phyloP scores from a whole-genome alignment of 2,888 invertebrate species.

The Megaustenia siamemsis region DNA sequence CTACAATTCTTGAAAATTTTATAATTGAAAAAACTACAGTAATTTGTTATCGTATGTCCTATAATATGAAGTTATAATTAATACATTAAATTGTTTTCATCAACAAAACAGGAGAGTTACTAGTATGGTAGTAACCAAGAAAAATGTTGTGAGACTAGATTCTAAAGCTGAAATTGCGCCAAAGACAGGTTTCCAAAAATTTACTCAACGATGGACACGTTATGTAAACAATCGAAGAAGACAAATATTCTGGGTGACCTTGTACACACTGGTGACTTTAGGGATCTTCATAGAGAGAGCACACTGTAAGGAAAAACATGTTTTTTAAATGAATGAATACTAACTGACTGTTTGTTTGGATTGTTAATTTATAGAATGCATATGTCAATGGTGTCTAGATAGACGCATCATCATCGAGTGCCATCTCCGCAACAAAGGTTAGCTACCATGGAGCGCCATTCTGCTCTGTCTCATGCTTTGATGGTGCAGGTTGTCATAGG shows the following conservation, averaged over 20 bases:
- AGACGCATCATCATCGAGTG: too few species aligned
- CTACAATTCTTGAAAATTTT: too few species aligned
- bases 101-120: slow-evolving; percentile 24
- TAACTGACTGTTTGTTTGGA: background rate
- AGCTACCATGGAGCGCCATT: too few species aligned
- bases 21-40: too few species aligned
- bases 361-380: too few species aligned
- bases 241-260: slow-evolving; percentile 83
- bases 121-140: slow-evolving; percentile 4
- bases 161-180: slow-evolving; percentile 13
- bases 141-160: background rate
- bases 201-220: slow-evolving; percentile 34
- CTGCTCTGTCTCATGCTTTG: too few species aligned
- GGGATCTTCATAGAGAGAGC: slow-evolving; percentile 83
- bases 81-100: background rate
- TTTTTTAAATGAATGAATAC: background rate
- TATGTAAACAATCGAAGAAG: slow-evolving; percentile 82
- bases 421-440: too few species aligned
- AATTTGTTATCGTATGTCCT: too few species aligned
- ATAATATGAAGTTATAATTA: background rate
- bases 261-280: slow-evolving; percentile 82
- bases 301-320: slow-evolving; percentile 63
- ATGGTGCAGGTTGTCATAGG: too few species aligned
- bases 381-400: too few species aligned
- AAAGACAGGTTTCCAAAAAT: slow-evolving; percentile 18